phyloP scores from a whole-genome alignment of 2,797 vertebrate genomes.

The Varecia variegata region DNA sequence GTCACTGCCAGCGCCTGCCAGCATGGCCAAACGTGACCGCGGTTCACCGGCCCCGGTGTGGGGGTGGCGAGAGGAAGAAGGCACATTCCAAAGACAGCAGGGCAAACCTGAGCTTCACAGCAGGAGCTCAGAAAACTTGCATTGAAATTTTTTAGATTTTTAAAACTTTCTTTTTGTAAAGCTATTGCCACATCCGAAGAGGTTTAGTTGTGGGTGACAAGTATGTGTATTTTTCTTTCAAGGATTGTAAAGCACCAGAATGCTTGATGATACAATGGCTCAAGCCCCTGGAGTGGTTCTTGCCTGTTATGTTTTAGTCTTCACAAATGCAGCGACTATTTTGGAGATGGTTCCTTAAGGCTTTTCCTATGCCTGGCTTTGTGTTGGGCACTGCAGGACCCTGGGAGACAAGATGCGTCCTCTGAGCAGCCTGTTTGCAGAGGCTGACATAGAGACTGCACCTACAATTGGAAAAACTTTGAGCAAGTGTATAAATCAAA shows the following conservation, averaged over 20 bases:
- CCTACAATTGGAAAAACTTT: slow-evolving; percentile 6
- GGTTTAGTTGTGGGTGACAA: background rate
- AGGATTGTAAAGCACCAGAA: background rate
- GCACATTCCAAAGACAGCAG: background rate
- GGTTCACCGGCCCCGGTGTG: background rate
- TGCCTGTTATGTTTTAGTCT: background rate
- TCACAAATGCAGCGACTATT: background rate
- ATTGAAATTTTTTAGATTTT: background rate
- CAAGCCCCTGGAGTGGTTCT: background rate
- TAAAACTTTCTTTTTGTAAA: background rate
- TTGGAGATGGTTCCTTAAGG: background rate
- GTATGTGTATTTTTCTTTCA: background rate
- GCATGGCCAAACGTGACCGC: fast-evolving
- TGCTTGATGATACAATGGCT: background rate
- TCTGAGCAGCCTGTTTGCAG: background rate
- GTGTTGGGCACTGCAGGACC: too few species aligned
- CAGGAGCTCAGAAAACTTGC: background rate
- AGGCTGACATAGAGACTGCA: background rate
- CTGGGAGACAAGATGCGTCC: background rate
- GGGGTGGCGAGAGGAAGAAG: background rate
- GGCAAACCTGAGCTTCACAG: background rate
- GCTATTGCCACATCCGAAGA: background rate
- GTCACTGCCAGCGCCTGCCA: background rate
- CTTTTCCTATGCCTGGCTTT: background rate
- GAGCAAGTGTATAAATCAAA: slow-evolving; percentile 71